phyloP scores from a whole-genome alignment of 2,797 vertebrate genomes.

The Thalassophryne amazonica region DNA sequence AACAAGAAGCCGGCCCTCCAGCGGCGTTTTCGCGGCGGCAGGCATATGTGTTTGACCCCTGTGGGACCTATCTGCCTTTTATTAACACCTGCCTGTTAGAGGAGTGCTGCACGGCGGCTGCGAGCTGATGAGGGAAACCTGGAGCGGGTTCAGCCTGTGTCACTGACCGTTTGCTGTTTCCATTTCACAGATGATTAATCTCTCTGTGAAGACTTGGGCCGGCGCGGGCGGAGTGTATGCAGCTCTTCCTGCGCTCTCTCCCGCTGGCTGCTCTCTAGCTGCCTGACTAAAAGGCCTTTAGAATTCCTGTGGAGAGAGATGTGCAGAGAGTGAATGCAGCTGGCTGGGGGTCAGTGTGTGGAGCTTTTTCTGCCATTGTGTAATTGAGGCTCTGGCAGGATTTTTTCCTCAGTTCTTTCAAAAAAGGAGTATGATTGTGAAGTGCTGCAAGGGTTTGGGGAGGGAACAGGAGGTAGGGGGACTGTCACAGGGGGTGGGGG shows the following conservation, averaged over 20 bases:
- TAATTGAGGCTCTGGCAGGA: slow-evolving; percentile 99
- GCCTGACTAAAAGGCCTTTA: slow-evolving; percentile 99
- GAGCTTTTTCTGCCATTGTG: slow-evolving; percentile 98
- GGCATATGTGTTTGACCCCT: slow-evolving; percentile 85
- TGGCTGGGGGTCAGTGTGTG: slow-evolving; percentile 98
- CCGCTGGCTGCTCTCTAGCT: slow-evolving; percentile 93
- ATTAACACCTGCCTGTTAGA: slow-evolving; percentile 99
- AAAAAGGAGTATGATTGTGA: slow-evolving; percentile 85
- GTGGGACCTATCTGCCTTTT: slow-evolving; percentile 92
- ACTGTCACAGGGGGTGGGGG: slow-evolving; percentile 80
- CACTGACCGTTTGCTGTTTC: slow-evolving; percentile 99
- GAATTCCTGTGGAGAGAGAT: slow-evolving; percentile 99
- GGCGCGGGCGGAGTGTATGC: slow-evolving; percentile 83
- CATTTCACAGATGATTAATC: slow-evolving; percentile 99
- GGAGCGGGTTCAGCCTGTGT: slow-evolving; percentile 98
- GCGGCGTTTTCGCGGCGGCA: slow-evolving; percentile 67
- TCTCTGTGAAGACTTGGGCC: slow-evolving; percentile 91
- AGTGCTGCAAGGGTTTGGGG: slow-evolving; percentile 80
- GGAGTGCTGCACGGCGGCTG: slow-evolving; percentile 85
- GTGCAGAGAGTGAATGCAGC: slow-evolving; percentile 98
- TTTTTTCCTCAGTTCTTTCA: slow-evolving; percentile 81
- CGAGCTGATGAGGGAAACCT: slow-evolving; percentile 98
- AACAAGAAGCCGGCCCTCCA: slow-evolving; percentile 68
- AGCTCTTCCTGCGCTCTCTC: slow-evolving; percentile 93
- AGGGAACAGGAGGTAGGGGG: slow-evolving; percentile 78